Conservation (phyloP, 2,797 vertebrate species). For the Gymnoscopelus microlampas region DNA sequence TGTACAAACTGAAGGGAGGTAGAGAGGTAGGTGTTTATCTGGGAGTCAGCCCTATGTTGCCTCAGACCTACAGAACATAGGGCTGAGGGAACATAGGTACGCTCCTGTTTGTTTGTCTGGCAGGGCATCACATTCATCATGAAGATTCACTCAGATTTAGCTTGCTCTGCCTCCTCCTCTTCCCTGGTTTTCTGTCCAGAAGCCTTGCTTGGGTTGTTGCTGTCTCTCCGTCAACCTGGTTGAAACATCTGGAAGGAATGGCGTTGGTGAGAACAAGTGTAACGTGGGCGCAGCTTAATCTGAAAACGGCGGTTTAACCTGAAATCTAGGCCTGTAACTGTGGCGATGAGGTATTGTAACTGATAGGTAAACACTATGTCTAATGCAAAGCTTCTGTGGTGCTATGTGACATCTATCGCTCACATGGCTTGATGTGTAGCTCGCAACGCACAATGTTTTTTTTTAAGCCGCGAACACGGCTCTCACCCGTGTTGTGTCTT, state of each 20-base stretch:
- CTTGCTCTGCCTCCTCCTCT: conserved; percentile 3
- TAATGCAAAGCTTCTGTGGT: conserved; percentile 11
- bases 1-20: conserved; percentile 65
- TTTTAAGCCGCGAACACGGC: background rate
- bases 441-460: no score
- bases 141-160: conserved; percentile 77
- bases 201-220: conserved; percentile 49
- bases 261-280: conserved; percentile 45
- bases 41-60: no score
- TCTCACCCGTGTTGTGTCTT: conserved; percentile 2
- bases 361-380: background rate
- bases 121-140: conserved; percentile 81
- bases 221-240: conserved; percentile 59
- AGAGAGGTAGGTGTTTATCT: conserved; percentile 8
- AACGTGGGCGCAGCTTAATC: conserved; percentile 20
- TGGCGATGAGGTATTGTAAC: no score
- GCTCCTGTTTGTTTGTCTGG: background rate
- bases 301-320: conserved; percentile 35
- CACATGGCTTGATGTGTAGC: no score
- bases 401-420: no score
- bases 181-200: conserved; percentile 47
- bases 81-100: no score
- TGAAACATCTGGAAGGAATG: conserved; percentile 47
- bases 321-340: background rate
- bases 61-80: no score